These are phyloP conservation scores for Catocala nupta DNA, from an alignment of 2,888 invertebrate species.

Conservation along the genomic window DNA sequence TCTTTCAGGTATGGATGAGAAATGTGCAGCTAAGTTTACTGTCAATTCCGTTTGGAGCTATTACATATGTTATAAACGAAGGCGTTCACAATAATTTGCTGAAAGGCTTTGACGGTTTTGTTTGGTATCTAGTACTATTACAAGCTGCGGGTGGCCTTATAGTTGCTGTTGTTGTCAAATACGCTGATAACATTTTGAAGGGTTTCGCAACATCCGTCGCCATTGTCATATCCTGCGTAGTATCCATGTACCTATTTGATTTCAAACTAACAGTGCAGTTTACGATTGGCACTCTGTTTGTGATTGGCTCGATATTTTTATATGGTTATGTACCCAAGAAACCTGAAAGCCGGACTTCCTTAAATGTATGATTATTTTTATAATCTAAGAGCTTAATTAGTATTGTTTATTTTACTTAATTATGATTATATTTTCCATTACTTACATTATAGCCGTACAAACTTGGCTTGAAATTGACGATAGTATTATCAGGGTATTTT, in stretches of 20 bases:
- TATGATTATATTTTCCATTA: background rate
- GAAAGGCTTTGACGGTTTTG: conserved; percentile 92
- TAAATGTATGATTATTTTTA: conserved; percentile 72
- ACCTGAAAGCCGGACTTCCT: conserved; percentile 67
- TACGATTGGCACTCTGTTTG: conserved; percentile 93
- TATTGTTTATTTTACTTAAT: conserved; percentile 3
- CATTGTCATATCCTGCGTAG: conserved; percentile 97
- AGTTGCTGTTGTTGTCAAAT: conserved; percentile 99
- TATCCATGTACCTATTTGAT: conserved; percentile 96
- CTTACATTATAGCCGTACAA: background rate
- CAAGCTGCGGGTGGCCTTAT: conserved; percentile 98
- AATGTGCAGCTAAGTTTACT: conserved; percentile 98
- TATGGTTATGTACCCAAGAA: conserved; percentile 93
- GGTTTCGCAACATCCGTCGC: conserved; percentile 99
- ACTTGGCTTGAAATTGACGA: conserved; percentile 1
- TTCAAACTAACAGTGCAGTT: conserved; percentile 96
- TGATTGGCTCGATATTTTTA: conserved; percentile 97
- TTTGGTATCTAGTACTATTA: conserved; percentile 94
- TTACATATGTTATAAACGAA: conserved; percentile 93
- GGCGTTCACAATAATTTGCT: conserved; percentile 90
- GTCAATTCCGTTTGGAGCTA: conserved; percentile 95
- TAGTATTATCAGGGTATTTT: conserved; percentile 25
- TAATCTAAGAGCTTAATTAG: conserved; percentile 23
- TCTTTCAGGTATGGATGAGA: conserved; percentile 94
- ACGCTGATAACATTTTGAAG: conserved; percentile 99